Percentiles rank a stretch among this genome's conserved stretches.
Evolutionary conservation across 2,113 vertebrate species (phyloP).

Genomic region (Dicaeum eximium): DNA sequence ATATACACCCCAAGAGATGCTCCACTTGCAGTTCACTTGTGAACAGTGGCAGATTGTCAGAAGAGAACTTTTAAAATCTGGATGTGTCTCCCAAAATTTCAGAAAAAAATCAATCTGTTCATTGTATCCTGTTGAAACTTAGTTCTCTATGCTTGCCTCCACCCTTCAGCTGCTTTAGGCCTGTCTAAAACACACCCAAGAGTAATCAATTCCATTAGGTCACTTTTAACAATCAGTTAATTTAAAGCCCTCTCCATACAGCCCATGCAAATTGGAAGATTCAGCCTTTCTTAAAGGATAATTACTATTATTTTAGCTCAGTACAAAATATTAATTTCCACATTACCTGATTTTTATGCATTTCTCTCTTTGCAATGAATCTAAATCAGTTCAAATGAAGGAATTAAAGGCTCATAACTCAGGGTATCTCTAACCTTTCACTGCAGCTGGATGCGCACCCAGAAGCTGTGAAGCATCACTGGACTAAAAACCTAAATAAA

Average conservation of each 20-base stretch:
- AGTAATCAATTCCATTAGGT: not conserved
- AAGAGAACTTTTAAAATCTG: not conserved
- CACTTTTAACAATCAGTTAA: not conserved
- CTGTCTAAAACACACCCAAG: not conserved
- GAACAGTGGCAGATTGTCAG: not conserved
- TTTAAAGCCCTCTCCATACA: not conserved
- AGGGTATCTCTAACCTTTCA: not conserved
- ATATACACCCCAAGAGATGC: accelerated
- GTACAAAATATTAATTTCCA: not conserved
- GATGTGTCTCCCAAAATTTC: not conserved
- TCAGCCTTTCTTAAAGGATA: not conserved
- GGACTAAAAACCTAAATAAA: not conserved
- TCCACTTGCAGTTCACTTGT: not conserved
- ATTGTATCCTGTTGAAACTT: not conserved
- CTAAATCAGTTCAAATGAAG: not conserved
- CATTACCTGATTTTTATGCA: not conserved
- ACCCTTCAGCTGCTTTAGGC: not conserved
- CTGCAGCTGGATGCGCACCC: not conserved
- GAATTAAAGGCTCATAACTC: not conserved
- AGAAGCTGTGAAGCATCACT: not conserved
- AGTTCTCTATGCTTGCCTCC: not conserved
- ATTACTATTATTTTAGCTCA: not conserved
- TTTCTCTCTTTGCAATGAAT: not conserved
- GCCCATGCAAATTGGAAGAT: not conserved
- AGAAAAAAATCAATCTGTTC: not conserved